phyloP scores from a whole-genome alignment of 2,888 invertebrate genomes.

The Epistrophe grossulariae region DNA sequence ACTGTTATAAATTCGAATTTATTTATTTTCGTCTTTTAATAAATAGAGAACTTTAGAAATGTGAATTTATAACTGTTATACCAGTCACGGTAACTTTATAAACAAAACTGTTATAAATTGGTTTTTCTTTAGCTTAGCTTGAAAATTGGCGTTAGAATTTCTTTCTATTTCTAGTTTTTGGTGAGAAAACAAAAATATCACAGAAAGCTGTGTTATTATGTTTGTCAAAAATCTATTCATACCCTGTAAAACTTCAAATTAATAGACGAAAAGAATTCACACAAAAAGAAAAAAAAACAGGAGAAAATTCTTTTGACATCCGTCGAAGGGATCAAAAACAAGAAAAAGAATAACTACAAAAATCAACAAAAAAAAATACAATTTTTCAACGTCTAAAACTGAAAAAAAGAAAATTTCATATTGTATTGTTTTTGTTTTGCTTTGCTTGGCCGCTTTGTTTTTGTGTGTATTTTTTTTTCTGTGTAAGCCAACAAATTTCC shows the following conservation, averaged over 20 bases:
- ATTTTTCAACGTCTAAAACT: conserved; percentile 45
- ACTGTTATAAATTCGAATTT: no score
- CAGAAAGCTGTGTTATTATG: no score
- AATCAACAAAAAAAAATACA: conserved; percentile 14
- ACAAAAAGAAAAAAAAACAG: background rate
- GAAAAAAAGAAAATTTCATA: conserved; percentile 7
- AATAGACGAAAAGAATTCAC: conserved; percentile 9
- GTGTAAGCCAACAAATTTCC: conserved; percentile 69
- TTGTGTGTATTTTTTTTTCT: conserved; percentile 28
- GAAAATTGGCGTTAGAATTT: no score
- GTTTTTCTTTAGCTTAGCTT: no score
- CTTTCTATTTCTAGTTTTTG: no score
- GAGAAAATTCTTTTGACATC: conserved; percentile 37
- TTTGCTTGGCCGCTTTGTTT: conserved; percentile 44
- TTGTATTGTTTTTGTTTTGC: background rate
- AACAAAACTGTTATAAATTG: no score
- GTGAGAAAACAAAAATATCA: no score
- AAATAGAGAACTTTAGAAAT: no score
- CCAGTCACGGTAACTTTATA: no score
- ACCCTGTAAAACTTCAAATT: conserved; percentile 8
- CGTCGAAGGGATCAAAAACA: conserved; percentile 44
- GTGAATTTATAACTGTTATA: no score
- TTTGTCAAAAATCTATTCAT: background rate
- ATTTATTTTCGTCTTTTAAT: no score
- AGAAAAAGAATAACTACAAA: background rate